phyloP scores from a whole-genome alignment of 2,113 vertebrate genomes.

The Gymnocephalus cernua region DNA sequence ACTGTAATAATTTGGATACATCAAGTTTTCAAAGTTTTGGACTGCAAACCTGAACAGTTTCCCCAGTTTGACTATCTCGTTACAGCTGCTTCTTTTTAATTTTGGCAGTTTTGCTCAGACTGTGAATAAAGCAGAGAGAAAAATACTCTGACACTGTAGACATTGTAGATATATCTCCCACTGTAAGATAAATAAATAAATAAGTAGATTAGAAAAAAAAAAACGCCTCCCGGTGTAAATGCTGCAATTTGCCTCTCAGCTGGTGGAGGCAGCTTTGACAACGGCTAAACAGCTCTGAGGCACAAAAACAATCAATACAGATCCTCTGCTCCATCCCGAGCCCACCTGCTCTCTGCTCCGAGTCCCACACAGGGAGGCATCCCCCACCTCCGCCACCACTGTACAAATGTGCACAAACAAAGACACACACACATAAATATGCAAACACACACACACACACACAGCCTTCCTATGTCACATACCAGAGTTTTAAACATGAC shows the following conservation, averaged over 20 bases:
- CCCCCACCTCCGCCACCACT: slow-evolving; percentile 69
- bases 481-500: slow-evolving; percentile 40
- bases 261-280: slow-evolving; percentile 98
- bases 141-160: slow-evolving; percentile 75
- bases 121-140: slow-evolving; percentile 90
- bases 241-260: slow-evolving; percentile 99
- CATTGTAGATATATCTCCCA: slow-evolving; percentile 54
- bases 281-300: slow-evolving; percentile 95
- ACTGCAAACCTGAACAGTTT: slow-evolving; percentile 73
- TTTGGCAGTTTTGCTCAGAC: slow-evolving; percentile 75
- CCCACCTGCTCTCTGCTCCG: slow-evolving; percentile 89
- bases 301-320: slow-evolving; percentile 95
- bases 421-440: slow-evolving; percentile 34
- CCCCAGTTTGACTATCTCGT: slow-evolving; percentile 78
- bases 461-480: slow-evolving; percentile 41
- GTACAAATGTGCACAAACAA: slow-evolving; percentile 40
- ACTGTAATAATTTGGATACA: neutral
- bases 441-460: slow-evolving; percentile 12
- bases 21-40: neutral
- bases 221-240: slow-evolving; percentile 94
- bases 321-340: slow-evolving; percentile 91
- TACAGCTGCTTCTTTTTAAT: slow-evolving; percentile 82
- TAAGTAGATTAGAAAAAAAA: slow-evolving; percentile 46
- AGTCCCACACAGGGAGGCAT: slow-evolving; percentile 78
- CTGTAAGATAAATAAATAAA: slow-evolving; percentile 70